Conservation (phyloP, 2,113 vertebrate species). For the Malurus elegans region DNA sequence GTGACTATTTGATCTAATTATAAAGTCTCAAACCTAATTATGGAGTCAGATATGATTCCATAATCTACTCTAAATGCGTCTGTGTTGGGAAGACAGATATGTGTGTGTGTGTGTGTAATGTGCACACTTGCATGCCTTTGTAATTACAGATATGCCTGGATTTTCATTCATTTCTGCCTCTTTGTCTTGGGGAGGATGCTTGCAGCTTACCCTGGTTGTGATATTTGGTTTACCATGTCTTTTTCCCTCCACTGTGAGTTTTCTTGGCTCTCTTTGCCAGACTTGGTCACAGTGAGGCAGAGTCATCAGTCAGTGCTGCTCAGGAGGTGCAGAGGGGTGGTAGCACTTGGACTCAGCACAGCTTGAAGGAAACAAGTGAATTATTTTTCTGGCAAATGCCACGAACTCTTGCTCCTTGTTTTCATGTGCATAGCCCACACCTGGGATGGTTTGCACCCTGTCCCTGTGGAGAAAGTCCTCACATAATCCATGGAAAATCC, state of each 20-base stretch:
- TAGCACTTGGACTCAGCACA: not conserved
- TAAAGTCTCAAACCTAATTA: slow-evolving; percentile 52
- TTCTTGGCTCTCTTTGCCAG: not conserved
- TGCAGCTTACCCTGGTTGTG: not conserved
- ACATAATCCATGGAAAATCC: not conserved
- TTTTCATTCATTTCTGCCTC: not conserved
- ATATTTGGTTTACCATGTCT: not conserved
- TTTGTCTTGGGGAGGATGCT: not conserved
- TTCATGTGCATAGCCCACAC: not conserved
- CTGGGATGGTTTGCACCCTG: not conserved
- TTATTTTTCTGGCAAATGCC: not conserved
- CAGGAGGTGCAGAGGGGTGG: not conserved
- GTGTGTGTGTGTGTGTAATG: not conserved
- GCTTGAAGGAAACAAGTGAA: not conserved
- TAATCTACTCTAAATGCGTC: slow-evolving; percentile 40
- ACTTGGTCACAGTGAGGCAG: rapidly evolving
- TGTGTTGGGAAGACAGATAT: not conserved
- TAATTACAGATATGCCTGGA: not conserved
- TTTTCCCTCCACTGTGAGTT: not conserved
- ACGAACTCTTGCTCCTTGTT: not conserved
- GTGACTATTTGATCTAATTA: slow-evolving; percentile 60
- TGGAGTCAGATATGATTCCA: slow-evolving; percentile 42
- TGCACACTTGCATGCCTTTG: not conserved
- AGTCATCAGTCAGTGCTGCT: not conserved
- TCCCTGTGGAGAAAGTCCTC: not conserved